Base-by-base conservation (phyloP, 2,797 vertebrate genomes). In the Hippopotamyrus pictus region DNA sequence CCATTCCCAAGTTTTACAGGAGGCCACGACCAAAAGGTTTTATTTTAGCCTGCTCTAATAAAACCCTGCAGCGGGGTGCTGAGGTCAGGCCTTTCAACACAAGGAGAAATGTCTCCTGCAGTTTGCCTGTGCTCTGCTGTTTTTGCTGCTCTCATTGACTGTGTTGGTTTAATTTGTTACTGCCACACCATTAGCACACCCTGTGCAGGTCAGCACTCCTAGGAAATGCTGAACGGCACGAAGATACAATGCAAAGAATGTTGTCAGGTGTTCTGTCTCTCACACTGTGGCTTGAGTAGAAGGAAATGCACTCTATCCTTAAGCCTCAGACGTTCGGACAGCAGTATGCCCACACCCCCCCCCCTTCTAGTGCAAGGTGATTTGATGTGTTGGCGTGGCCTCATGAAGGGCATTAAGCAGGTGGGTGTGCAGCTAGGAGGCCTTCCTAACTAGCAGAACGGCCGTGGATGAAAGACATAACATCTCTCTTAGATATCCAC, bases 21-120 rank as follows among this genome's bases (percentile, higher is more conserved):
- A 89, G 53, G 92, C 76, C 86, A 93, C 92, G 93, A 95, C 95
- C 94, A 96, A 92, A 94, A 95, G 95, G 95, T 96, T 96, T 96
- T 96, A 95, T 95, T 96, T 90, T 51, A 95, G 92, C 94, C 94
- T 93, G 96, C 94, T 95, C 93, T 95, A 96, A 96, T 96, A 96
- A 96, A 95, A 96, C 95, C 94, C 94, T 91, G 91, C 93, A 93
- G 93, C 93, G 93, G 97, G 95, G 93, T 96, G 95, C 96, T 97
- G 96, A 97, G 95, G 95, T 97, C 95, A 96, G 96, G 95, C 93
- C 93, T 97, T 97, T 97, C 94, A 94, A 97, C 96, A 96, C 94
- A 96, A 95, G 90, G 93, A 94, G 95, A 95, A 95, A 95, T 96
- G 94, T 93, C 94, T 95, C 94, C 94, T 91, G 90, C 94, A 91